Conservation (phyloP, 2,888 invertebrate species). For the Zelleria hepariella region DNA sequence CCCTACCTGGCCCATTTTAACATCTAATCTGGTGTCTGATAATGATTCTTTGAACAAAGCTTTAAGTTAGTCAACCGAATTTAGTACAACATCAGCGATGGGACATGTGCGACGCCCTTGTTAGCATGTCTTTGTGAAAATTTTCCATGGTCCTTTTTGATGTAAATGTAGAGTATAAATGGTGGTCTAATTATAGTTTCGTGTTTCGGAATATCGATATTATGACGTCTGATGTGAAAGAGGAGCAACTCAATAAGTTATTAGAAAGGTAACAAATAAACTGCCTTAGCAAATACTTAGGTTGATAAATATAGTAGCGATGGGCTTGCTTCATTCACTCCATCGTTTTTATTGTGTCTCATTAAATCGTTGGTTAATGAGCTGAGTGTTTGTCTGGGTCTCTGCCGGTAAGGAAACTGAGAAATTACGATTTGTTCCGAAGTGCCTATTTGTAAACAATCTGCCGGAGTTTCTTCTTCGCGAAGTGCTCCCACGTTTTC, state of each 20-base stretch:
- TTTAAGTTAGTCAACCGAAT: constrained; percentile 6
- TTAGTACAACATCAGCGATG: constrained; percentile 3
- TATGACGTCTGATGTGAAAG: neutral
- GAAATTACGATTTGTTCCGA: neutral
- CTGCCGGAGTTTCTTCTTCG: neutral
- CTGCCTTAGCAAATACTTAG: neutral
- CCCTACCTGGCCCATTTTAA: constrained; percentile 45
- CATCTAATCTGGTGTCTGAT: constrained; percentile 31
- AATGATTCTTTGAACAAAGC: constrained; percentile 11
- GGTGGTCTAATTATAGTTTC: neutral
- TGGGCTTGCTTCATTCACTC: neutral
- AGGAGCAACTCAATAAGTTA: constrained; percentile 3
- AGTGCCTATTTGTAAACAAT: neutral
- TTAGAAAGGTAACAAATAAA: neutral
- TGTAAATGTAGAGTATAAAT: neutral
- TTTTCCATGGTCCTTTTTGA: neutral
- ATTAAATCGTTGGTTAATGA: neutral
- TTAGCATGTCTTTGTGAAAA: neutral
- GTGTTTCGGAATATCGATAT: neutral
- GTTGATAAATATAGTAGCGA: neutral
- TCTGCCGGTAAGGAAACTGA: neutral
- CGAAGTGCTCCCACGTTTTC: neutral
- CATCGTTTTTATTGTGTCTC: neutral
- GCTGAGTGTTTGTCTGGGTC: neutral
- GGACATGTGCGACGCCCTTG: constrained; percentile 9